Base-by-base conservation (phyloP, 2,888 invertebrate genomes). In the Drosophila longiperda region DNA sequence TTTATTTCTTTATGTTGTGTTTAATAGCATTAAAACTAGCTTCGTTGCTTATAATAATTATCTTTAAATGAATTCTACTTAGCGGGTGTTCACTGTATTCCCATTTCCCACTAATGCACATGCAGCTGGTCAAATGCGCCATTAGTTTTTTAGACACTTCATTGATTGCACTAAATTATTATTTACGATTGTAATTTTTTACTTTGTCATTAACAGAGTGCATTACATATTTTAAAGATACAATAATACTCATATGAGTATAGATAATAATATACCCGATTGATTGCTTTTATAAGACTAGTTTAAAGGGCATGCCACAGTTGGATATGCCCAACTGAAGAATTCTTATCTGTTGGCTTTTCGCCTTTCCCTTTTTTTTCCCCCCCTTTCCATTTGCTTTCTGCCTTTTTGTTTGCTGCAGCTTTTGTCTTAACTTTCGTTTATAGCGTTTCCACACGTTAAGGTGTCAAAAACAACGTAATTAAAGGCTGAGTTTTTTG, bases 381-480 rank as follows among this genome's bases (percentile, higher is more conserved):
- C 23, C 8, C 15, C 68, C 53, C 36, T 33, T 50, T 55, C 40
- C 63, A 32, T 45, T 53, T 52, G 33, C 38, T 32, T 34, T n/a
- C 57, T 64, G 45, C 23, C 42, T 45, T 61, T 49, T 48, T 34
- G 38, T 49, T 40, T 32, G 26, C n/a, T 52, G 40, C 53, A 32
- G 50, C 26, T 60, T 38, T 65, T 63, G 42, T 42, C 66, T 62
- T 66, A 34, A 45, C 33, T 55, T 58, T 61, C 68, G 57, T 74
- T 80, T 73, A 80, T 78, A 49, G 75, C 73, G 66, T 70, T 82
- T 80, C 76, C 57, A 75, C 89, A 82, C 87, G 87, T 85, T 82
- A 73, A 80, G 84, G 80, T 85, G 89, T 61, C 60, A 78, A 75
- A 73, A 87, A 81, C 87, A 84, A 82, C 57, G 87, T 79, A 84